Base-by-base conservation (phyloP, 2,113 vertebrate genomes). In the Orthochromis malagaraziensis region DNA sequence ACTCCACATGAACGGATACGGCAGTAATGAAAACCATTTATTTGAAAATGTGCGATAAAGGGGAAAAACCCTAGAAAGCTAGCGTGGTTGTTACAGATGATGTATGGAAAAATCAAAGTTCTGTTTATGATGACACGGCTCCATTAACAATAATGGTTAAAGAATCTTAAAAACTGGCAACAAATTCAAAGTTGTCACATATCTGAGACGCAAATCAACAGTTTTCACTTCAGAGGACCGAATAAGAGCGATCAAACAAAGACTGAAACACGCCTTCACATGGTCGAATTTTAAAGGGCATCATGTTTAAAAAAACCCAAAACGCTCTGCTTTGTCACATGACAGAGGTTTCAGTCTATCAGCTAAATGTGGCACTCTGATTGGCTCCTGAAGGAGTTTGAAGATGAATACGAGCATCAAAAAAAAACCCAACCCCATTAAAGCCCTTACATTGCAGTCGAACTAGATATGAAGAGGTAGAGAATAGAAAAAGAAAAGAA, bases 401-500 rank as follows among this genome's bases (percentile, higher is more conserved):
- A 90, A 90, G 87, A 93, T 35, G 58, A 89, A 19, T 26, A 90
- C 5, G 77, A 83, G 84, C 84, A 85, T 79, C 57, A 53, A 45
- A 91, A 92, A 87, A 75, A 33, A 7, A 2, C 4, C 2, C 6
- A 45, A 84, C 60, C 10, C 60, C 89, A 85, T 88, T 79, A 89
- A 93, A 95, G 94, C 91, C 94, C 92, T 95, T 94, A 84, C 81
- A 82, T 88, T 87, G 91, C 54, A 83, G 70, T 87, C 80, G 42
- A 91, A 86, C 82, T 89, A 91, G 57, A 89, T 91, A 88, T 90
- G 85, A 97, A 97, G 97, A 98, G 97, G 97, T 97, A 93, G 88
- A 91, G 88, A 97, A 97, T 92, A 98, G 96, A 95, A 92, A 96
- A 96, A 96, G 92, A 95, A 93, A 93, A 38, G 94, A 93, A 96